phyloP scores from a whole-genome alignment of 2,113 vertebrate species.

The Petromus typicus region DNA sequence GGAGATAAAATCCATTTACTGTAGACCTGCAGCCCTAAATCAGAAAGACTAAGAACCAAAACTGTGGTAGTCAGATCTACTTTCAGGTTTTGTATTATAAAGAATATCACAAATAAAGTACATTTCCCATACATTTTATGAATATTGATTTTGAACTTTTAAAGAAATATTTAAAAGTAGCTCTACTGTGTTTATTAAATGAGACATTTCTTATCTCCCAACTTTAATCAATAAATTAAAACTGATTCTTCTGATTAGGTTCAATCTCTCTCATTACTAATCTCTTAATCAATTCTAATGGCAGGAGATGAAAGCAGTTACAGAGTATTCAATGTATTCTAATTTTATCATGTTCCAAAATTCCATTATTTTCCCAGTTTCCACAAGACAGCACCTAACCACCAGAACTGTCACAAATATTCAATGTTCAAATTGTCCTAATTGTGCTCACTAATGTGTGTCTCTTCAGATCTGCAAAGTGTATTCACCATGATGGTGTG shows the following conservation, averaged over 20 bases:
- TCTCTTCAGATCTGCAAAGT: not conserved
- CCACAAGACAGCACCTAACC: not conserved
- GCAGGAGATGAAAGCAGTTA: not conserved
- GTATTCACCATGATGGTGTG: not conserved
- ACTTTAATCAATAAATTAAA: not conserved
- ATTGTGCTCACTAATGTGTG: not conserved
- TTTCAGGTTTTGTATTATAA: not conserved
- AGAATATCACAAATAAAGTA: not conserved
- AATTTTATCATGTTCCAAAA: not conserved
- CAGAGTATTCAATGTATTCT: not conserved
- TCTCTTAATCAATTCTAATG: not conserved
- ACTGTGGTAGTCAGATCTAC: not conserved
- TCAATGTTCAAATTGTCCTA: not conserved
- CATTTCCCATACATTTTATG: not conserved
- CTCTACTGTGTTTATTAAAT: not conserved
- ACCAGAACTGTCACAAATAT: not conserved
- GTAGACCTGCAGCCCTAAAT: not conserved
- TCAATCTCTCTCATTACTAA: not conserved
- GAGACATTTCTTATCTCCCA: not conserved
- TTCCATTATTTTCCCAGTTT: not conserved
- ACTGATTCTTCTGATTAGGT: not conserved
- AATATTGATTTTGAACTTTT: not conserved
- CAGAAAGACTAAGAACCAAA: not conserved
- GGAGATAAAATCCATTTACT: not conserved
- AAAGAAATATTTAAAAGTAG: not conserved